Evolutionary conservation across 2,888 invertebrate species (phyloP).

Genomic region (Yponomeuta malinellus): DNA sequence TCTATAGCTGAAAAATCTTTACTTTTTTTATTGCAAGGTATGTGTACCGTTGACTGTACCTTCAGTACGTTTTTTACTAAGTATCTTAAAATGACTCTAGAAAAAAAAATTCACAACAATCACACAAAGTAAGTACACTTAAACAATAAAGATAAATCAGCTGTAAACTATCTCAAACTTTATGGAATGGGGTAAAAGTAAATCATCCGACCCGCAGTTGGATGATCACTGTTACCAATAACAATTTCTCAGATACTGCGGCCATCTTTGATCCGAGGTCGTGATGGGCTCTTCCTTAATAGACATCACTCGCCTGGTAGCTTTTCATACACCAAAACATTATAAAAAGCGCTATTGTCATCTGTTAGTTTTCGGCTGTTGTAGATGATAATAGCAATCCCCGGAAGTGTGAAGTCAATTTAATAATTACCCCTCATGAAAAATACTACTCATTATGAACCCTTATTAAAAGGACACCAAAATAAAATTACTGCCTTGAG

Average conservation of each 20-base stretch:
- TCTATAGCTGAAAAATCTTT: no score
- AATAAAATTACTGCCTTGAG: no score
- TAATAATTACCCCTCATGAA: no score
- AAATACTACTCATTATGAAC: no score
- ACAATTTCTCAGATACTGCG: slow-evolving; percentile 45
- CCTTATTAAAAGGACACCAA: no score
- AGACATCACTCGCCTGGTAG: background rate
- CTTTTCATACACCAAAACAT: no score
- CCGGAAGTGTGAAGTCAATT: no score
- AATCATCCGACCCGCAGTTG: slow-evolving; percentile 29
- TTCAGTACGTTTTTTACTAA: background rate
- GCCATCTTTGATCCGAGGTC: slow-evolving; percentile 40
- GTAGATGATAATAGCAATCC: no score
- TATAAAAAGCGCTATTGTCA: no score
- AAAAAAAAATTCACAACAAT: background rate
- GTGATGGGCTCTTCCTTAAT: background rate
- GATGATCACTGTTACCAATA: slow-evolving; percentile 41
- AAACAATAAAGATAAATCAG: slow-evolving; percentile 10
- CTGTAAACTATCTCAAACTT: slow-evolving; percentile 5
- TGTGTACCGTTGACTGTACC: background rate
- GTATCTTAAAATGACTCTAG: background rate
- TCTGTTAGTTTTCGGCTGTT: no score
- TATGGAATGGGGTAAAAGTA: slow-evolving; percentile 42
- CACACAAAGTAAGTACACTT: background rate
- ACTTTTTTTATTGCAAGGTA: no score